phyloP scores from a whole-genome alignment of 2,113 vertebrate species.

The Columba livia region DNA sequence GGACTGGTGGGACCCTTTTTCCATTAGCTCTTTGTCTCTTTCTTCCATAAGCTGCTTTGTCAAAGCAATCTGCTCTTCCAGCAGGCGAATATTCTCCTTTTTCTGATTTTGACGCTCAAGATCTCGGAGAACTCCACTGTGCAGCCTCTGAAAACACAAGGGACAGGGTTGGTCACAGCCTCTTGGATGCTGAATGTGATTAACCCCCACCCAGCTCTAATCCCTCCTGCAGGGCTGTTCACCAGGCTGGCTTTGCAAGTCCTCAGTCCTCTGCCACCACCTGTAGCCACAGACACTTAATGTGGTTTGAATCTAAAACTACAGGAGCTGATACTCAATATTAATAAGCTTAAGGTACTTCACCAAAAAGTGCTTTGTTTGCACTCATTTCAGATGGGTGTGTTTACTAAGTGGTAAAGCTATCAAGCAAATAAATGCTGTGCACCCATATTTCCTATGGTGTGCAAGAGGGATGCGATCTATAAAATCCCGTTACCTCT shows the following conservation, averaged over 20 bases:
- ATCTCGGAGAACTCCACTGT: slow-evolving; percentile 87
- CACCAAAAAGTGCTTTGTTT: not conserved
- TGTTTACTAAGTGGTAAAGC: not conserved
- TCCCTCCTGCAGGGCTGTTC: not conserved
- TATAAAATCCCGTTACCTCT: not conserved
- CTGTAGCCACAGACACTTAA: not conserved
- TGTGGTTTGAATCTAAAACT: not conserved
- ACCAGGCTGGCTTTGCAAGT: not conserved
- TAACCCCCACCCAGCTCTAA: not conserved
- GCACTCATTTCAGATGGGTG: not conserved
- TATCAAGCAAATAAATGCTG: not conserved
- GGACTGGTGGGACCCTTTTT: slow-evolving; percentile 56
- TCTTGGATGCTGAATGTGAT: accelerated
- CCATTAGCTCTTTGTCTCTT: slow-evolving; percentile 59
- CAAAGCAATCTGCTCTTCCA: slow-evolving; percentile 87
- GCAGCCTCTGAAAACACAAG: slow-evolving; percentile 85
- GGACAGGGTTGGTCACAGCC: not conserved
- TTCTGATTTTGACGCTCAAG: slow-evolving; percentile 86
- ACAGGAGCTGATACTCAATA: not conserved
- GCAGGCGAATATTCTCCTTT: slow-evolving; percentile 83
- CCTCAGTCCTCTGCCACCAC: not conserved
- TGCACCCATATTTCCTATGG: not conserved
- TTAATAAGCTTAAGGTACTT: accelerated
- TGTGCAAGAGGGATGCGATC: not conserved
- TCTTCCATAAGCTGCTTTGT: slow-evolving; percentile 83